Conservation (phyloP, 2,797 vertebrate species). For the Thalassophryne amazonica region DNA sequence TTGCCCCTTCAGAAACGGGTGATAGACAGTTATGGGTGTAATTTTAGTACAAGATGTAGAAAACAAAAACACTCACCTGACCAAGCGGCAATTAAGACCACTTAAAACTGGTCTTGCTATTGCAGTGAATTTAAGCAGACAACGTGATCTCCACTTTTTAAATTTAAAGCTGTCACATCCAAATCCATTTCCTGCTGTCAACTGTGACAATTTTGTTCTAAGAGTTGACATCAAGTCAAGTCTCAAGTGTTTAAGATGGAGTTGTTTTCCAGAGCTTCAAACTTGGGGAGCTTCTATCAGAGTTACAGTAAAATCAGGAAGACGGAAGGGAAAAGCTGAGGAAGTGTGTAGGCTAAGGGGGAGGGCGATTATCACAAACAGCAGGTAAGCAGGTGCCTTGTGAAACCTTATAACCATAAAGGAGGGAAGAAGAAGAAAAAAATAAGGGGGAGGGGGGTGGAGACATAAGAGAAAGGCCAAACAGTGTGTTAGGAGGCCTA, state of each 20-base stretch:
- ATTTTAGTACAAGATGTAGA: conserved; percentile 49
- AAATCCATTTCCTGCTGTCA: conserved; percentile 51
- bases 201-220: not conserved
- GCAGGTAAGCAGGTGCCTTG: conserved; percentile 37
- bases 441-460: no score
- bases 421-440: conserved; percentile 11
- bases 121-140: conserved; percentile 28
- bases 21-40: conserved; percentile 62
- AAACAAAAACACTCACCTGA: conserved; percentile 55
- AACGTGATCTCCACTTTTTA: conserved; percentile 34
- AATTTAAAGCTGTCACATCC: conserved; percentile 32
- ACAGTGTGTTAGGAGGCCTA: conserved; percentile 54
- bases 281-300: not conserved
- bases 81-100: conserved; percentile 45
- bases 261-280: not conserved
- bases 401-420: conserved; percentile 46
- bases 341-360: conserved; percentile 45
- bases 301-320: not conserved
- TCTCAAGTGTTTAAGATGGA: not conserved
- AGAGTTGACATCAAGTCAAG: not conserved
- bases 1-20: conserved; percentile 71
- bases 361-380: conserved; percentile 30
- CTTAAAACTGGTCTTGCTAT: conserved; percentile 12
- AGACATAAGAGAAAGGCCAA: no score
- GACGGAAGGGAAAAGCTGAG: conserved; percentile 34